phyloP scores from a whole-genome alignment of 2,113 vertebrate species.

The Chaetodon auriga region DNA sequence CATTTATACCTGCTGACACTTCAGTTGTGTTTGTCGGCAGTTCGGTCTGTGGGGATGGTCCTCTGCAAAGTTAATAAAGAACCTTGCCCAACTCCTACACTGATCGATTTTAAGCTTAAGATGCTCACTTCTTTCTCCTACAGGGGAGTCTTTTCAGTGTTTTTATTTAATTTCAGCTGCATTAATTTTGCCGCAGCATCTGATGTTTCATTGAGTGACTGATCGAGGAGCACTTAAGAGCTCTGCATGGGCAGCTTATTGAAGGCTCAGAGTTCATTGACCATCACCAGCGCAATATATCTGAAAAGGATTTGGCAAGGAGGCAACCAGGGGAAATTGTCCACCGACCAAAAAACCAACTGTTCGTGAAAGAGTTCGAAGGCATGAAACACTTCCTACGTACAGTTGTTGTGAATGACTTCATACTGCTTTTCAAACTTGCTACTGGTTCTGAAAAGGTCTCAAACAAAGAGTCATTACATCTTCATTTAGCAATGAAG shows the following conservation, averaged over 20 bases:
- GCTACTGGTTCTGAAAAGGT: neutral
- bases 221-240: constrained; percentile 57
- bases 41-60: constrained; percentile 66
- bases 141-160: constrained; percentile 57
- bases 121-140: constrained; percentile 57
- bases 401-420: neutral
- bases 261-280: constrained; percentile 51
- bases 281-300: constrained; percentile 37
- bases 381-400: neutral
- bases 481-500: neutral
- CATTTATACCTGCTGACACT: constrained; percentile 79
- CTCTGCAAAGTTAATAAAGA: constrained; percentile 80
- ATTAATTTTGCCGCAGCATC: constrained; percentile 72
- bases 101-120: constrained; percentile 75
- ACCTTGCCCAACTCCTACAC: constrained; percentile 57
- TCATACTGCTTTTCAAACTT: no score
- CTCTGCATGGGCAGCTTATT: constrained; percentile 62
- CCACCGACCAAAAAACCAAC: constrained; percentile 8
- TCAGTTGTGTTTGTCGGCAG: constrained; percentile 74
- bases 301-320: constrained; percentile 18
- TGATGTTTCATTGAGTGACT: constrained; percentile 71
- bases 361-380: neutral
- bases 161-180: constrained; percentile 75
- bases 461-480: neutral
- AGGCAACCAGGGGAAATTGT: neutral